Base-by-base conservation (phyloP, 2,797 vertebrate genomes). In the Prunella strophiata region DNA sequence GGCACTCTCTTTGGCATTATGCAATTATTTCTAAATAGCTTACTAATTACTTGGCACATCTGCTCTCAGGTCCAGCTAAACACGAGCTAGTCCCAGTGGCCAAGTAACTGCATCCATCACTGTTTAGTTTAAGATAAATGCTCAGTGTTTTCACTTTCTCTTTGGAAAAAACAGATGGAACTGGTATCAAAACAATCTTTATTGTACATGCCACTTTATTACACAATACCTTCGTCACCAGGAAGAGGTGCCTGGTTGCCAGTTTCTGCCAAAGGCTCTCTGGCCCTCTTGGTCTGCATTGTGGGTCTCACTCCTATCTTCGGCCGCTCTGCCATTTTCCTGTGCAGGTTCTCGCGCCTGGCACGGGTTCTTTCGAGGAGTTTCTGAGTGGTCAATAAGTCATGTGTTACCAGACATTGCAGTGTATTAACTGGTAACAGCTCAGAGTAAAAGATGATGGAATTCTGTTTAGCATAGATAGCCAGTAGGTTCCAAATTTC, bases 321-420 rank as follows among this genome's bases (percentile, higher is more conserved):
- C 47, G 98, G 98, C 73, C 99, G 98, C 58, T 99, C 99, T 2
- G 99, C 98, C 96, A 99, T 98, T 95, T 99, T 99, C 96, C 98
- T 99, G 98, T 99, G 99, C 83, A 99, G 98, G 96, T 99, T 99
- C 94, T 99, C 99, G 92, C 99, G 95, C 87, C 99, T 98, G 89
- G 99, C 99, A 10, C 99, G 98, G 2, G 99, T 99, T 86, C 99
- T 98, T 97, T 99, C 99, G 36, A 99, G 97, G 57, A 99, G 98
- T 98, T 99, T 99, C 99, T 99, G 81, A 55, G 76, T 15, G 77
- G 55, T 63, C 50, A 89, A 50, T 12, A 94, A 83, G 59, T 45
- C 16, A 42, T 0, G 4, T 5, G 45, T 96, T 88, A 94, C 15
- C 32, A 51, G 12, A 73, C 21, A 63, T 2, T 65, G 43, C 38